These are phyloP conservation scores for Psylliodes chrysocephalus DNA, from an alignment of 2,888 invertebrate genomes.

Conservation along the genomic window DNA sequence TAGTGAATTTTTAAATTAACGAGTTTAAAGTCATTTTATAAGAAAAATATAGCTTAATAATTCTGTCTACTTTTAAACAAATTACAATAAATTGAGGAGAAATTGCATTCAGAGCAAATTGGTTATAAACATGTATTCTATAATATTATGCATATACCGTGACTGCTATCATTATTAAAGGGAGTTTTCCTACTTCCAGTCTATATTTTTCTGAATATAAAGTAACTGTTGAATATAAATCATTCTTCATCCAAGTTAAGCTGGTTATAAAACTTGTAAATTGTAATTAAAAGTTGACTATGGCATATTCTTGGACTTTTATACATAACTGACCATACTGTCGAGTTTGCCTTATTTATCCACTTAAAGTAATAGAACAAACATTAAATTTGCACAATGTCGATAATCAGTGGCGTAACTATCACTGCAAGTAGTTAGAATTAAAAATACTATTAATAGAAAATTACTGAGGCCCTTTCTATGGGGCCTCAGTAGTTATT, in stretches of 20 bases:
- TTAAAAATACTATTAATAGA: too few relatives aligned
- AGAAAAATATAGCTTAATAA: neutral
- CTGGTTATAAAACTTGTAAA: constrained; percentile 3
- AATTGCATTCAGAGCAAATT: constrained; percentile 35
- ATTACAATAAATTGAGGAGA: constrained; percentile 8
- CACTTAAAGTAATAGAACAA: too few relatives aligned
- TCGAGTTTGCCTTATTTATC: neutral
- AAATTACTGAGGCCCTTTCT: too few relatives aligned
- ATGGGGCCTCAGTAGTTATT: too few relatives aligned
- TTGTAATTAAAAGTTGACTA: constrained; percentile 16
- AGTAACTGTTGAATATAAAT: constrained; percentile 38
- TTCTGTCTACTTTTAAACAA: neutral
- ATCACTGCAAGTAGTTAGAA: too few relatives aligned
- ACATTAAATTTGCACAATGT: too few relatives aligned
- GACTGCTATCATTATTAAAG: constrained; percentile 30
- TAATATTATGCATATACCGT: constrained; percentile 35
- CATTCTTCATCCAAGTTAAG: constrained; percentile 17
- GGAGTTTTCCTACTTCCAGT: constrained; percentile 19
- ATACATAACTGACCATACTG: neutral
- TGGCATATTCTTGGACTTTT: neutral
- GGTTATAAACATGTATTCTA: constrained; percentile 34
- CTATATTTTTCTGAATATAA: constrained; percentile 38
- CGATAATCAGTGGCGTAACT: too few relatives aligned
- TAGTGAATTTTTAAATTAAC: too few relatives aligned
- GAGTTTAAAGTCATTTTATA: too few relatives aligned